Conservation (phyloP, 2,888 invertebrate species). For the Hyposoter didymator region DNA sequence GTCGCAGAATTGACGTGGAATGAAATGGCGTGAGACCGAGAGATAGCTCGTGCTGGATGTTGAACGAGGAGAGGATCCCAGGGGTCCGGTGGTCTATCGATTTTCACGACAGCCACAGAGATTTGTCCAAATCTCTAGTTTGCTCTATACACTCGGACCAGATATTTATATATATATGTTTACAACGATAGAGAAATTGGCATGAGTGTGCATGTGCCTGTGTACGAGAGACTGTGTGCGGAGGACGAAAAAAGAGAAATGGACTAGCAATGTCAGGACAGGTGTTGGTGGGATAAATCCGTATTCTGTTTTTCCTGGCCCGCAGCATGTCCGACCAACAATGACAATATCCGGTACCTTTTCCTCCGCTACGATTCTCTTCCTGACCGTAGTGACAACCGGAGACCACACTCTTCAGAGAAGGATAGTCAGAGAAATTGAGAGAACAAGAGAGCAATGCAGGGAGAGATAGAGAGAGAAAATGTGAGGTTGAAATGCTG, state of each 20-base stretch:
- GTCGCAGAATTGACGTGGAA: constrained; percentile 50
- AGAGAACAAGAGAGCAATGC: neutral
- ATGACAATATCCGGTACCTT: constrained; percentile 40
- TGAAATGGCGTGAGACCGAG: constrained; percentile 46
- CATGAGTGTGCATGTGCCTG: neutral
- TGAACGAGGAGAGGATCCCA: constrained; percentile 45
- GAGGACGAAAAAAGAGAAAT: constrained; percentile 24
- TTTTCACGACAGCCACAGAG: constrained; percentile 63
- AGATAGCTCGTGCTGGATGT: constrained; percentile 26
- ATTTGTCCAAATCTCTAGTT: constrained; percentile 59
- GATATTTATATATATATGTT: neutral
- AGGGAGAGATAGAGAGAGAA: constrained; percentile 14
- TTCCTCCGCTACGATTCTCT: constrained; percentile 40
- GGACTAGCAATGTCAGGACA: constrained; percentile 35
- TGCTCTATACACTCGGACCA: neutral
- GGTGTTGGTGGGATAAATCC: constrained; percentile 57
- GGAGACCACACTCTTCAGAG: constrained; percentile 55
- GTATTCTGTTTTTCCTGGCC: constrained; percentile 53
- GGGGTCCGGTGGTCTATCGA: constrained; percentile 61
- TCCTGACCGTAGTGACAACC: constrained; percentile 59
- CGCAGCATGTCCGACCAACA: constrained; percentile 42
- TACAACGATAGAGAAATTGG: no score
- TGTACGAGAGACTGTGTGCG: neutral
- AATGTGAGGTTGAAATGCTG: constrained; percentile 44
- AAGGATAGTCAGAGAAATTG: neutral